Evolutionary conservation across 2,797 vertebrate species (phyloP), one percentile per base, ranked within the genome.

Genomic region (Pelobates cultripes): DNA sequence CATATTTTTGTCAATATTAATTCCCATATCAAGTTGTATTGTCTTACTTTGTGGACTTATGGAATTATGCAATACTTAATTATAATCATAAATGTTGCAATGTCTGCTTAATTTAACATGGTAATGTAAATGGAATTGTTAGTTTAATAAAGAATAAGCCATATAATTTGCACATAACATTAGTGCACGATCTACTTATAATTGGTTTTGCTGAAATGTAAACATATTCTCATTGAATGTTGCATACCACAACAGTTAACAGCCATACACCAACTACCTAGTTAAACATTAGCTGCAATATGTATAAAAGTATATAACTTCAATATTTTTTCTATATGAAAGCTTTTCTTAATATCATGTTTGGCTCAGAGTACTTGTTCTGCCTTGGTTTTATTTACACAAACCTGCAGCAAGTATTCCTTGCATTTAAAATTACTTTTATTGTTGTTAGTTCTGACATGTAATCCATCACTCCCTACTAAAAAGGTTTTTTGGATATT

Each of bases 61-160:
- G 69, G 63, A 83, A 83, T 74, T 70, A 83, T 69, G 75, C 66
- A 64, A 78, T 70, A 83, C 73, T 83, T 69, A 83, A 75, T 78
- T 73, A 83, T 73, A 28, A 43, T 78, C 55, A 73, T 78, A 28
- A 69, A 40, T 75, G 70, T 73, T 68, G 69, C 75, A 78, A 61
- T 75, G 78, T 83, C 75, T 73, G 75, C 81, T 45, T 74, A 78
- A 83, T 83, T 83, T 73, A 83, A 13, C 75, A 68, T 53, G 69
- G 70, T 83, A 73, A 17, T 45, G 74, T 83, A 78, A 83, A 69
- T 63, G 75, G 69, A 67, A 83, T 73, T 83, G 75, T 63, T 61
- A 73, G 73, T 75, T 83, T 83, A 78, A 83, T 83, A 70, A 83
- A 60, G 75, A 83, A 68, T 83, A 83, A 78, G 75, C 63, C 43